phyloP scores from a whole-genome alignment of 2,113 vertebrate species.

The Psettodes erumei region DNA sequence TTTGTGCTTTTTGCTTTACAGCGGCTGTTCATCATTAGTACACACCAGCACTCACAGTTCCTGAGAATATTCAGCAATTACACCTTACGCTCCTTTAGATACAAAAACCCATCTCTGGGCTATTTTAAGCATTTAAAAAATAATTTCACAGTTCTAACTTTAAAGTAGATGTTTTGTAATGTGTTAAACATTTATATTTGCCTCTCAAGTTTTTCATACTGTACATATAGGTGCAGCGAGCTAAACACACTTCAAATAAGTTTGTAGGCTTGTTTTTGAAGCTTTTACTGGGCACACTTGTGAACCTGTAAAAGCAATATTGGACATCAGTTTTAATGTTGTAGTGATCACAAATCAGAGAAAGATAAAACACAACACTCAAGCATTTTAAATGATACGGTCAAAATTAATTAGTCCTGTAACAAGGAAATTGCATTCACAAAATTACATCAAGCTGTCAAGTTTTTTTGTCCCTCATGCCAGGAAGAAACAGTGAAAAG shows the following conservation, averaged over 20 bases:
- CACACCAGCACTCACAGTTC: constrained; percentile 8
- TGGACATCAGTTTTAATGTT: not conserved
- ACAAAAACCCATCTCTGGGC: not conserved
- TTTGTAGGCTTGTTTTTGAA: not conserved
- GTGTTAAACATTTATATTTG: constrained; percentile 8
- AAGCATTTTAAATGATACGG: not conserved
- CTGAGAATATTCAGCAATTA: constrained; percentile 52
- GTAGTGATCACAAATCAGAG: not conserved
- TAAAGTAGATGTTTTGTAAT: not conserved
- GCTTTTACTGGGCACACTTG: not conserved
- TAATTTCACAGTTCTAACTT: constrained; percentile 13
- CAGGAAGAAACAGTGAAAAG: not conserved
- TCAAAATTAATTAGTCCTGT: not conserved
- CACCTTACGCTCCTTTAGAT: constrained; percentile 1
- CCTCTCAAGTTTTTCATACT: not conserved
- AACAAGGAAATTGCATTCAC: not conserved
- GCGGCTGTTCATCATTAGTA: constrained; percentile 60
- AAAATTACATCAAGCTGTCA: not conserved
- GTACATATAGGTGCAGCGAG: not conserved
- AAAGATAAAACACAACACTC: not conserved
- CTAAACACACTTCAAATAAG: not conserved
- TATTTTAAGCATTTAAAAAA: too few relatives aligned
- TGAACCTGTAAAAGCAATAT: not conserved
- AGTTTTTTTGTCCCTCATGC: not conserved
- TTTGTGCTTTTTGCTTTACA: constrained; percentile 56